Conservation (phyloP, 1,140 invertebrate species). For the Trichogramma pretiosum region DNA sequence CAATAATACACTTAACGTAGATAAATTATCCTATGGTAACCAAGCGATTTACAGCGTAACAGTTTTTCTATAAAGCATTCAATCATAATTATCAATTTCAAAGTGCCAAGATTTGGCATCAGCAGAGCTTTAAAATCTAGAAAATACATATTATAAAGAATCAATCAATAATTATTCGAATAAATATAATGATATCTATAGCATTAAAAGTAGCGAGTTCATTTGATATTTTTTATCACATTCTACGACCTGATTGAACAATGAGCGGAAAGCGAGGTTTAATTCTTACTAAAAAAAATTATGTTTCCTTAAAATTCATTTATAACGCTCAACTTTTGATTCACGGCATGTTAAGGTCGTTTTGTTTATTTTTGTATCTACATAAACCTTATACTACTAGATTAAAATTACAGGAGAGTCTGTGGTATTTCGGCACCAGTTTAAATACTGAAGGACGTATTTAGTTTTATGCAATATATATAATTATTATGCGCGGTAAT, state of each 20-base stretch:
- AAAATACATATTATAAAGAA: no score
- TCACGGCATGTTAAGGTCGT: no score
- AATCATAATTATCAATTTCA: no score
- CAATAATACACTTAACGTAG: no score
- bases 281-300: conserved; percentile 5
- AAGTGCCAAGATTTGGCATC: no score
- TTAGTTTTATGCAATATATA: neutral
- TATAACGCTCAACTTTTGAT: conserved; percentile 4
- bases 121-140: no score
- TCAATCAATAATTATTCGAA: neutral
- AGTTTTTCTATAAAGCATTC: no score
- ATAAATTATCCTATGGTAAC: no score
- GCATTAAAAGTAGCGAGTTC: conserved; percentile 7
- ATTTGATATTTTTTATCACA: conserved; percentile 10
- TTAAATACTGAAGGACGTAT: conserved; percentile 15
- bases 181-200: conserved; percentile 7
- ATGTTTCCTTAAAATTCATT: neutral
- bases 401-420: conserved; percentile 8
- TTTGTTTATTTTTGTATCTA: no score
- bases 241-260: conserved; percentile 12
- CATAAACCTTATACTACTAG: no score
- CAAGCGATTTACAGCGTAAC: no score
- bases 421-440: conserved; percentile 15
- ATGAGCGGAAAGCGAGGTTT: conserved; percentile 14
- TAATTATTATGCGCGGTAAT: neutral